A percentile compares a stretch with the other conserved stretches of the same genome.
Conservation (phyloP, 2,113 vertebrate species). For the Centrocercus urophasianus region DNA sequence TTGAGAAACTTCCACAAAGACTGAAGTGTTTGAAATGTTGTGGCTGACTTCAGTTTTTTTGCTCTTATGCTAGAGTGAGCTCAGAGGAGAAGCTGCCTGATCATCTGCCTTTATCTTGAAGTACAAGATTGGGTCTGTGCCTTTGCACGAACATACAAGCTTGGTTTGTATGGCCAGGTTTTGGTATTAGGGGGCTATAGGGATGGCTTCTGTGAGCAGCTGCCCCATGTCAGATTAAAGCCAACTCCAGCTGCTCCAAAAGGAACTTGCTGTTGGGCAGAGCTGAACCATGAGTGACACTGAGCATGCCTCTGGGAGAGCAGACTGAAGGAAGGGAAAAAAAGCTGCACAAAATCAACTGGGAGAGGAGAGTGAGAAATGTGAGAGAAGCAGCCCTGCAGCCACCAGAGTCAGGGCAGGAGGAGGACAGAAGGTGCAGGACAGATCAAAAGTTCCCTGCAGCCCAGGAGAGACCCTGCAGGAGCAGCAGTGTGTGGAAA, state of each 20-base stretch:
- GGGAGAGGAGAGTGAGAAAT: neutral
- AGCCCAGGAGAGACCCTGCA: neutral
- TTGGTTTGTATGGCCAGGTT: neutral
- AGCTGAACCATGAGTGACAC: neutral
- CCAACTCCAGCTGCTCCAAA: neutral
- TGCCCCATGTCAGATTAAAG: neutral
- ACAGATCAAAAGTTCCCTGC: neutral
- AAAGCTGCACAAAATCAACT: neutral
- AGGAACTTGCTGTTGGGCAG: neutral
- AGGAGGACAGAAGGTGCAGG: neutral
- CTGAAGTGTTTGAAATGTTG: neutral
- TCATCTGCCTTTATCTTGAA: rapidly evolving
- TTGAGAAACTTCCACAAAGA: neutral
- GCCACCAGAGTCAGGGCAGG: neutral
- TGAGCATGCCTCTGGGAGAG: neutral
- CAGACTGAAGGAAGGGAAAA: neutral
- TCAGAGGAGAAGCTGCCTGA: neutral
- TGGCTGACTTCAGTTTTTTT: neutral
- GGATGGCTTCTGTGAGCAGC: neutral
- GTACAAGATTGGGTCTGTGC: neutral
- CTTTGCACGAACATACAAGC: neutral
- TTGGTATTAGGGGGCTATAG: neutral
- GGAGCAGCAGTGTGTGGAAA: neutral
- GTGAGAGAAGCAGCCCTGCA: neutral
- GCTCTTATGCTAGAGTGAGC: neutral